Evolutionary conservation across 2,113 vertebrate genomes (phyloP).

Genomic region (Nothocercus nigrocapillus): DNA sequence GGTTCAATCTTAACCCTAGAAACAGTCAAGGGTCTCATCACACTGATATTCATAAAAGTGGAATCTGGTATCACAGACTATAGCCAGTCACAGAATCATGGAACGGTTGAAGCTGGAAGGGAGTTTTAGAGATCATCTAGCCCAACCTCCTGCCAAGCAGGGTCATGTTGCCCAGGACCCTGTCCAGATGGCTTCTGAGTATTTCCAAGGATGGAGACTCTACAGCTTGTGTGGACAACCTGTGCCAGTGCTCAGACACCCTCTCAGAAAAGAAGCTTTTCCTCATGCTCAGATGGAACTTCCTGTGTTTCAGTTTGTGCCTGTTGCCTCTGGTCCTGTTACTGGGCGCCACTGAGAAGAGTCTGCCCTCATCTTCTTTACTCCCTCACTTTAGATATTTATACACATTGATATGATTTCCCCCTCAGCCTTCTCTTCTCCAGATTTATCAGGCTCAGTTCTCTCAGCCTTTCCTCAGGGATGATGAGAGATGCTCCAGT

Average conservation of each 20-base stretch:
- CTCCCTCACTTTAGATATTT: too few relatives aligned
- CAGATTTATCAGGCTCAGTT: background rate
- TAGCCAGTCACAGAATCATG: accelerated
- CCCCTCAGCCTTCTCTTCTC: background rate
- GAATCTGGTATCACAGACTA: background rate
- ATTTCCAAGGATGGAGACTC: background rate
- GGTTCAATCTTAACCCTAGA: accelerated
- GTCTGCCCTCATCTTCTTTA: background rate
- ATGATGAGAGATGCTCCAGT: background rate
- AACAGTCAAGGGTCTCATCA: background rate
- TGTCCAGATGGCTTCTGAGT: background rate
- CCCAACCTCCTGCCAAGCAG: too few relatives aligned
- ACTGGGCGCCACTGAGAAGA: background rate
- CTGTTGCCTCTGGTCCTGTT: background rate
- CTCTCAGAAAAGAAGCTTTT: background rate
- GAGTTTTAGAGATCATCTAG: too few relatives aligned
- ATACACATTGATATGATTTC: background rate
- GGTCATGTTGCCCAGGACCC: background rate
- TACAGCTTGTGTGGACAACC: background rate
- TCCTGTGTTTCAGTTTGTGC: background rate
- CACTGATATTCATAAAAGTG: background rate
- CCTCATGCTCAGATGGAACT: background rate
- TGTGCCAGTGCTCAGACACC: background rate
- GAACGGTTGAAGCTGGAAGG: background rate
- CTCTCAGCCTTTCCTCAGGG: background rate